Base-by-base conservation (phyloP, 1,140 invertebrate genomes). In the Tenebrio molitor region DNA sequence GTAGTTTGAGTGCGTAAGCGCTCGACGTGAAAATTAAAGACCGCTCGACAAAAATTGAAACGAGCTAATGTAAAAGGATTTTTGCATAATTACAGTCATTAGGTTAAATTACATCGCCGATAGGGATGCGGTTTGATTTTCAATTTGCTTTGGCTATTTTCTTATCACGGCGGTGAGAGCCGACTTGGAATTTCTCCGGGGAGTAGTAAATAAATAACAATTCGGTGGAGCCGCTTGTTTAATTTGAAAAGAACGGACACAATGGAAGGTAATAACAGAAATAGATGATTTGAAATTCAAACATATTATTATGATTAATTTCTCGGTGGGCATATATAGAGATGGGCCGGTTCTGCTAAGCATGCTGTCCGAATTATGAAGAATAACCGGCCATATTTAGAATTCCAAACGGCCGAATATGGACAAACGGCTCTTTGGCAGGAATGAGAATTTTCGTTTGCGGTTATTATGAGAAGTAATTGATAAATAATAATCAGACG, bases 21-120 rank as follows among this genome's bases (percentile, higher is more conserved):
- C 53, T 29, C n/a, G 7, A 50, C n/a, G 53, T 21, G 29, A 21
- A 62, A 62, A 62, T 62, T 62, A 62, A 62, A 62, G 53, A 15
- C 53, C 17, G 25, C 12, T 17, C 21, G 16, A 19, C 19, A 62
- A 19, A 33, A 62, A 23, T 62, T 62, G 15, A 23, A 15, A 62
- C 53, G 15, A 62, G 17, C 29, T 62, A 62, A 62, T 62, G 21
- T 25, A 33, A 39, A 12, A 33, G n/a, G 53, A 25, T 14, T 62
- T 50, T 23, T 62, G 53, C 53, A 62, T 62, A 62, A 62, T 62
- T 62, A 62, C 15, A 62, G 53, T 62, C 29, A 62, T 62, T 62
- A 62, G 29, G 16, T 29, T n/a, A 33, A 62, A 62, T 62, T 62
- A 62, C 19, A 19, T 8, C 6, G 21, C 5, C 19, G 6, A 23